Evolutionary conservation across 2,797 vertebrate species (phyloP).

Genomic region (Toxotes lorentzi): DNA sequence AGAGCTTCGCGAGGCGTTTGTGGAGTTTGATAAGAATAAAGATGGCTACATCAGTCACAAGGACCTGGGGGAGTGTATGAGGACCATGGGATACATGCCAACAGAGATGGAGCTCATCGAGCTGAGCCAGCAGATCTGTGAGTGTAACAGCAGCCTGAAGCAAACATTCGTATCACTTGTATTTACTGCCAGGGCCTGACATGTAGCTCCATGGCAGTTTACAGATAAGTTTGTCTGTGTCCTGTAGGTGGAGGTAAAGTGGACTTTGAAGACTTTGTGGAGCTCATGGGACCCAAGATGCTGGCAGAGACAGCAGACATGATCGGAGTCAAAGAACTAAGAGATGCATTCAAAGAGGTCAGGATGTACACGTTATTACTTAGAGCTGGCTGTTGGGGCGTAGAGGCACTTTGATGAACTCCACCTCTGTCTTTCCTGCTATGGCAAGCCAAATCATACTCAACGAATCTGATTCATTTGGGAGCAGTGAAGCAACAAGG

Average conservation of each 20-base stretch:
- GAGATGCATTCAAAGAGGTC: conserved; percentile 93
- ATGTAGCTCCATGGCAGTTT: background rate
- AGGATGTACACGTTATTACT: background rate
- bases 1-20: conserved; percentile 95
- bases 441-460: too few relatives aligned
- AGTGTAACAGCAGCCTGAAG: conserved; percentile 58
- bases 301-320: conserved; percentile 96
- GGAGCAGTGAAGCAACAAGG: too few relatives aligned
- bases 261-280: conserved; percentile 96
- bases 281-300: conserved; percentile 98
- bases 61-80: conserved; percentile 97
- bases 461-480: too few relatives aligned
- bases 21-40: conserved; percentile 93
- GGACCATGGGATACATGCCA: conserved; percentile 99
- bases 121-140: conserved; percentile 95
- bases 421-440: too few relatives aligned
- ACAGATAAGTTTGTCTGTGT: conserved; percentile 21
- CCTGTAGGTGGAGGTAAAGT: conserved; percentile 89
- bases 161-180: background rate
- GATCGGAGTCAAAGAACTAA: conserved; percentile 95
- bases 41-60: conserved; percentile 92
- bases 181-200: background rate
- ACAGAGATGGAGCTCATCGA: conserved; percentile 99
- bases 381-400: background rate
- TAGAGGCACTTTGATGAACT: background rate